phyloP scores from a whole-genome alignment of 2,888 invertebrate genomes.

The Elysia crispata region DNA sequence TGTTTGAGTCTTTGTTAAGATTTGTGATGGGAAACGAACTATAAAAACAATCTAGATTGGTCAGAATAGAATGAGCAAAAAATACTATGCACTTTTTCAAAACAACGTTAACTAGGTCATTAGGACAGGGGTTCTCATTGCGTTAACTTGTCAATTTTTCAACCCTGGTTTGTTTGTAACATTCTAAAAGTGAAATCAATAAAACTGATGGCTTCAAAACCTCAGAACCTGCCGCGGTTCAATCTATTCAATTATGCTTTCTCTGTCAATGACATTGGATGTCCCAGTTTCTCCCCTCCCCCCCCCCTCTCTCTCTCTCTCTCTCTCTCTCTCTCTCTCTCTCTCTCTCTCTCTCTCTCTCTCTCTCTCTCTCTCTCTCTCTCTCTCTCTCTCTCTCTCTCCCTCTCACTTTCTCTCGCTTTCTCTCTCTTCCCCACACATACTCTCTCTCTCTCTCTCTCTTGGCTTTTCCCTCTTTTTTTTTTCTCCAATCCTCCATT shows the following conservation, averaged over 20 bases:
- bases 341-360: background rate
- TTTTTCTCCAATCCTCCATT: background rate
- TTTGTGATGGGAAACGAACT: no score
- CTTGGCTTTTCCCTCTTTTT: background rate
- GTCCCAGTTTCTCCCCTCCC: background rate
- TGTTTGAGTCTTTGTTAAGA: no score
- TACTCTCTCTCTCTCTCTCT: slow-evolving; percentile 2
- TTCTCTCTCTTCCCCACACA: background rate
- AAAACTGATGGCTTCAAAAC: no score
- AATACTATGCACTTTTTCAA: no score
- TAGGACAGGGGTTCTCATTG: no score
- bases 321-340: background rate
- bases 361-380: background rate
- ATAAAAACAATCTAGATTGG: no score
- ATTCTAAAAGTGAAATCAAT: no score
- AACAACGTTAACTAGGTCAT: no score
- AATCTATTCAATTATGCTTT: background rate
- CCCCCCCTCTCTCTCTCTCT: background rate
- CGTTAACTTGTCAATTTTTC: no score
- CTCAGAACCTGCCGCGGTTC: background rate
- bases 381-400: background rate
- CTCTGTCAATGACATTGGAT: no score
- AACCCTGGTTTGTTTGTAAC: no score
- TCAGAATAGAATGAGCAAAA: no score
- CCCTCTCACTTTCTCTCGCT: background rate